These are phyloP conservation scores for Aphrocallistes beatrix DNA, from an alignment of 37 sponge, comb jelly and placozoan species.

Conservation along the genomic window DNA sequence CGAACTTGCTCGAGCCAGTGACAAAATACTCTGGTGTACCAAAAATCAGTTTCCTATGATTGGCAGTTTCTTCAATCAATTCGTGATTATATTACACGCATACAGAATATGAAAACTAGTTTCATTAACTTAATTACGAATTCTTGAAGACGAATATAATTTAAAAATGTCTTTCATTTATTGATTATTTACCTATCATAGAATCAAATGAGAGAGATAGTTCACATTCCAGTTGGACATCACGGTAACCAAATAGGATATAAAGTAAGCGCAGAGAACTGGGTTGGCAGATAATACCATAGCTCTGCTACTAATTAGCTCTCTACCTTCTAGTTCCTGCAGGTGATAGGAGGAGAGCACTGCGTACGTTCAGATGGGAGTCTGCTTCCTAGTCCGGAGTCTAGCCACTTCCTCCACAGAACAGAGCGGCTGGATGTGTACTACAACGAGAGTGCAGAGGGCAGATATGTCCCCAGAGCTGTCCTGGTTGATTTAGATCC, in stretches of 20 bases:
- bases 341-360: conserved; percentile 84
- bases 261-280: neutral
- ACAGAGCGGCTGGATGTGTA: conserved; percentile 96
- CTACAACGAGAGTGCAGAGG: conserved; percentile 58
- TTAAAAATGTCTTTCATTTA: no score
- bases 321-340: conserved; percentile 57
- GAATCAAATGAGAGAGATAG: conserved; percentile 97
- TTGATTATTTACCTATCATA: no score
- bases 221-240: conserved; percentile 98
- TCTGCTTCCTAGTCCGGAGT: conserved; percentile 30
- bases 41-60: no score
- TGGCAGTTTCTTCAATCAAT: no score
- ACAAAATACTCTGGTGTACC: no score
- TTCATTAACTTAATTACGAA: no score
- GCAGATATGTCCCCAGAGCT: conserved; percentile 58
- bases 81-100: no score
- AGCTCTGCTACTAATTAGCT: neutral
- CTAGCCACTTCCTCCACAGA: conserved; percentile 90
- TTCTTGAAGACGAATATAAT: no score
- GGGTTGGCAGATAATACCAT: neutral
- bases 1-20: no score
- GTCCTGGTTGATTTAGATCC: conserved; percentile 68
- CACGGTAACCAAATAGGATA: conserved; percentile 99
- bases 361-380: conserved; percentile 95
- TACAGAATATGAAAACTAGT: no score